Conservation (phyloP, 2,113 vertebrate species). For the Brachyhypopomus gauderio region DNA sequence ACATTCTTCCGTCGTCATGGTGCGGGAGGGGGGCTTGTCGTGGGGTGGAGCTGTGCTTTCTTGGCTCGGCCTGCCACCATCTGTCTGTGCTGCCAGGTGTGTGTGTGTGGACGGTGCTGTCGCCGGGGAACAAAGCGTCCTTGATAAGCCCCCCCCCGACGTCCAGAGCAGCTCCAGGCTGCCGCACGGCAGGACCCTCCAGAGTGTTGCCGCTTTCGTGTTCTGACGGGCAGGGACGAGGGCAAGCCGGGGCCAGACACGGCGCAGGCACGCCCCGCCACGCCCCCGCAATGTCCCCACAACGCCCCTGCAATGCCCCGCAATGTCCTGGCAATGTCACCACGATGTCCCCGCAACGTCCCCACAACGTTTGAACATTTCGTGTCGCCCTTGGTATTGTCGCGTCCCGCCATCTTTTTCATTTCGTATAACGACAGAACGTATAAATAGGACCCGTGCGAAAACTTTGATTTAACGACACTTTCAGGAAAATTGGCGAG, state of each 20-base stretch:
- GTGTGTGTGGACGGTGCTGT: conserved; percentile 50
- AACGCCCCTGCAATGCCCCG: too few species aligned
- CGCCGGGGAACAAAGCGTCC: conserved; percentile 68
- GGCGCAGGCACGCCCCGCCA: too few species aligned
- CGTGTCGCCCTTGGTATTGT: not conserved
- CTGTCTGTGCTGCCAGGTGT: conserved; percentile 50
- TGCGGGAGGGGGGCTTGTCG: conserved; percentile 21
- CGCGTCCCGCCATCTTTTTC: not conserved
- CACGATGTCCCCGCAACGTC: not conserved
- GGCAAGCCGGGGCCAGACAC: not conserved
- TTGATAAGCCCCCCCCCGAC: conserved; percentile 72
- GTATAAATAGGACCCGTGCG: not conserved
- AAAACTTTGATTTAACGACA: not conserved
- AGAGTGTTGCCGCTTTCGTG: conserved; percentile 23
- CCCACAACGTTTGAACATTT: not conserved
- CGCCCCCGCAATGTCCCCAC: too few species aligned
- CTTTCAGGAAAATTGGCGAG: not conserved
- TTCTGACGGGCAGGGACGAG: not conserved
- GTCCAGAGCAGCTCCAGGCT: conserved; percentile 13
- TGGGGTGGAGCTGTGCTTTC: conserved; percentile 46
- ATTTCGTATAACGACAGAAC: not conserved
- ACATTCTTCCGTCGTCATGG: conserved; percentile 44
- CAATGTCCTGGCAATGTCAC: too few species aligned
- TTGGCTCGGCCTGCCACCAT: conserved; percentile 48
- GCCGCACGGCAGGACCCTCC: conserved; percentile 34